Conservation (phyloP, 2,888 invertebrate species). For the Drosophila acutilabella region DNA sequence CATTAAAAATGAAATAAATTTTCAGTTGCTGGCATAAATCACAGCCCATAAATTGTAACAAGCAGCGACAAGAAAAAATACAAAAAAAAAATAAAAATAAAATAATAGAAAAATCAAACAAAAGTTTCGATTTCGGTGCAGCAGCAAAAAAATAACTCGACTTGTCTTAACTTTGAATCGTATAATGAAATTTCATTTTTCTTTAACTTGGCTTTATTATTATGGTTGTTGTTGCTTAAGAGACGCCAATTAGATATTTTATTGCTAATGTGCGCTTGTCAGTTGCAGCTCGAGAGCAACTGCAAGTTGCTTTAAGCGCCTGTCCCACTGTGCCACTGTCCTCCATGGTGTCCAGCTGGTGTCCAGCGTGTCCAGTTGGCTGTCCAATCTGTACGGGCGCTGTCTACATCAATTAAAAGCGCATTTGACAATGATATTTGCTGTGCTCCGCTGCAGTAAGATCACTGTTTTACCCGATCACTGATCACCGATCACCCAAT, state of each 20-base stretch:
- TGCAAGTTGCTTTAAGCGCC: neutral
- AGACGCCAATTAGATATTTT: conserved; percentile 81
- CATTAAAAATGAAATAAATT: conserved; percentile 81
- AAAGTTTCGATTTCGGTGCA: conserved; percentile 66
- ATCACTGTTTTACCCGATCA: conserved; percentile 9
- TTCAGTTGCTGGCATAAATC: conserved; percentile 73
- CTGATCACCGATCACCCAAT: conserved; percentile 6
- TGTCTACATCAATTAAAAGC: conserved; percentile 81
- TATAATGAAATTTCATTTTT: conserved; percentile 71
- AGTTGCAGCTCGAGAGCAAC: conserved; percentile 54
- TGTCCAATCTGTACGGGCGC: conserved; percentile 75
- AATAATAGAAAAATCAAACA: conserved; percentile 45
- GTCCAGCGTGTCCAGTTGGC: conserved; percentile 66
- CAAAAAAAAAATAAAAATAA: conserved; percentile 1
- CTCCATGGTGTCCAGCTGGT: conserved; percentile 4
- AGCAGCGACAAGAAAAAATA: conserved; percentile 31
- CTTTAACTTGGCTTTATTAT: conserved; percentile 26
- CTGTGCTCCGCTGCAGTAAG: conserved; percentile 47
- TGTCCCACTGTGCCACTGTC: neutral
- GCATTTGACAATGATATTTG: conserved; percentile 81
- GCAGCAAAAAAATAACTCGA: conserved; percentile 22
- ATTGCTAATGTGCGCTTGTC: conserved; percentile 81
- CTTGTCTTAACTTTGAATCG: conserved; percentile 12
- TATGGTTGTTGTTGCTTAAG: conserved; percentile 44
- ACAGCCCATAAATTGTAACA: conserved; percentile 72